These are phyloP conservation scores for Choreutis nemorana DNA, from an alignment of 2,888 invertebrate species.

Conservation along the genomic window DNA sequence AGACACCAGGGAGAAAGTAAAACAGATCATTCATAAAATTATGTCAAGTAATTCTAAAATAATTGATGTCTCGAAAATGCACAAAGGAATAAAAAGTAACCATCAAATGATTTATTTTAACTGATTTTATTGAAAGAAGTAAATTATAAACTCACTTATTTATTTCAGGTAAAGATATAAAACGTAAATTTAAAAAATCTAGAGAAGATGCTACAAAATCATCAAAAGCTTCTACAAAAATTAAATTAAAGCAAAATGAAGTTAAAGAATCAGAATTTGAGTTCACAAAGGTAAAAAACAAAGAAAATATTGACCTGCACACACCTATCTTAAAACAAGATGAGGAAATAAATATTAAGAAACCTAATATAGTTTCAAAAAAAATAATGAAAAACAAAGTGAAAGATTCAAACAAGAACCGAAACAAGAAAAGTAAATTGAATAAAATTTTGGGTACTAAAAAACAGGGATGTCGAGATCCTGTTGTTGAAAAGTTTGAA, in stretches of 20 bases:
- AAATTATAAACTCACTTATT: slow-evolving; percentile 1
- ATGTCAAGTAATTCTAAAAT: slow-evolving; percentile 36
- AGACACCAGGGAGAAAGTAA: slow-evolving; percentile 36
- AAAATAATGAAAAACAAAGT: slow-evolving; percentile 6
- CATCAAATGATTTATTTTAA: background rate
- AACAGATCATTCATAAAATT: slow-evolving; percentile 43
- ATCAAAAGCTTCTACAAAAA: slow-evolving; percentile 6
- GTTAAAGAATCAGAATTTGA: background rate
- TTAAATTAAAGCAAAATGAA: background rate
- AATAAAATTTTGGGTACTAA: slow-evolving; percentile 2
- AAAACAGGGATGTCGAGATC: slow-evolving; percentile 8
- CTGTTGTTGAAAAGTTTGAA: slow-evolving; percentile 16
- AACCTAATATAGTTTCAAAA: slow-evolving; percentile 3
- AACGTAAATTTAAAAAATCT: slow-evolving; percentile 23
- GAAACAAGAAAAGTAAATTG: slow-evolving; percentile 2
- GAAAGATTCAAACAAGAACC: slow-evolving; percentile 7
- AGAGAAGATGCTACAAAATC: slow-evolving; percentile 4
- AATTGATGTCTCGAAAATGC: slow-evolving; percentile 29
- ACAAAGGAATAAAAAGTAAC: slow-evolving; percentile 49
- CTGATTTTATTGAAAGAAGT: background rate
- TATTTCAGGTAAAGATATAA: slow-evolving; percentile 31
- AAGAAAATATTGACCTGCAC: too few relatives aligned
- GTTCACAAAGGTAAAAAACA: background rate
- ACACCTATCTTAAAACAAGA: too few relatives aligned
- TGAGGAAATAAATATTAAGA: slow-evolving; percentile 5